phyloP scores from a whole-genome alignment of 92 coral and sea anemone species.

The Porites divaricata region DNA sequence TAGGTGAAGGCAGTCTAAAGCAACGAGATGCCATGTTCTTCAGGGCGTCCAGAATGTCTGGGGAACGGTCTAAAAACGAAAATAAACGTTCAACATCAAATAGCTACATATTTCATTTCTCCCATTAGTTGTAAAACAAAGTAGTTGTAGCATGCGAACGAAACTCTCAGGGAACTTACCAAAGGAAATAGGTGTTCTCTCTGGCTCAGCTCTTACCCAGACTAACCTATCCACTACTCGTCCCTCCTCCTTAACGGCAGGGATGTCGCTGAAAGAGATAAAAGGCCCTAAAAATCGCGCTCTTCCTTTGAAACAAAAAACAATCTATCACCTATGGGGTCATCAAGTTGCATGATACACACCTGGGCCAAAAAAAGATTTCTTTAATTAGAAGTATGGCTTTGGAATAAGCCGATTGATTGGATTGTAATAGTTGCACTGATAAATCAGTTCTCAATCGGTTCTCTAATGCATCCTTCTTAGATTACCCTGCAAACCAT shows the following conservation, averaged over 20 bases:
- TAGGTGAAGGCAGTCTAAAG: slow-evolving; percentile 28
- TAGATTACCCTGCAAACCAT: too few species aligned
- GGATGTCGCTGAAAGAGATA: slow-evolving; percentile 20
- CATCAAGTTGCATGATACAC: too few species aligned
- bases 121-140: too few species aligned
- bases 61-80: slow-evolving; percentile 31
- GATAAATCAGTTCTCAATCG: too few species aligned
- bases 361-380: too few species aligned
- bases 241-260: slow-evolving; percentile 1
- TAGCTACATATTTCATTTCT: too few species aligned
- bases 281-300: background rate
- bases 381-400: too few species aligned
- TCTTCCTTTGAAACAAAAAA: background rate
- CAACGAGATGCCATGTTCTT: slow-evolving; percentile 45
- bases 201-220: slow-evolving; percentile 35
- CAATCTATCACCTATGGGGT: too few species aligned
- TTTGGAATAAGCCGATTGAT: too few species aligned
- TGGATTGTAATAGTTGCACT: too few species aligned
- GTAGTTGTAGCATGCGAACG: background rate
- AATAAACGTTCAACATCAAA: too few species aligned
- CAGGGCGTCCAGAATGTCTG: slow-evolving; percentile 48
- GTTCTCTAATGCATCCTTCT: too few species aligned
- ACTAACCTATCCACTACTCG: slow-evolving; percentile 23
- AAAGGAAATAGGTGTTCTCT: slow-evolving; percentile 22
- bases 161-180: background rate